A percentile compares a stretch with the other conserved stretches of the same genome.
These are phyloP conservation scores for Leucophenga montana DNA, from an alignment of 2,888 invertebrate genomes.

Conservation along the genomic window DNA sequence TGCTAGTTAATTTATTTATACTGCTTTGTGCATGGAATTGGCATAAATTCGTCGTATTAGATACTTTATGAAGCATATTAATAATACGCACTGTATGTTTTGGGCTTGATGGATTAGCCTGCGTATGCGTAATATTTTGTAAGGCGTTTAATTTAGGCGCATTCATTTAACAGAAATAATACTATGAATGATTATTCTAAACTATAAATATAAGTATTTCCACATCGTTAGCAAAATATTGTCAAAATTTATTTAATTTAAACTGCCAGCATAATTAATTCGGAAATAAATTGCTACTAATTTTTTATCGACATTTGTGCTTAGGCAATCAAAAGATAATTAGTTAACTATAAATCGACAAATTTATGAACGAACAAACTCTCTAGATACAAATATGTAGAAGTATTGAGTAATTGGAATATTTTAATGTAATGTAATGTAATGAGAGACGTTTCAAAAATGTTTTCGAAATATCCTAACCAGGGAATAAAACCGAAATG, in stretches of 20 bases:
- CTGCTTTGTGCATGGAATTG: not conserved
- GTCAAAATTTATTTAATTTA: not conserved
- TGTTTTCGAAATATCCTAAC: too few species aligned
- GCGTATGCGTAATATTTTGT: slow-evolving; percentile 41
- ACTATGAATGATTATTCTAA: slow-evolving; percentile 35
- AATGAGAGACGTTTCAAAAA: too few species aligned
- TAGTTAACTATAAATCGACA: slow-evolving; percentile 5
- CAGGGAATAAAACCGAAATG: too few species aligned
- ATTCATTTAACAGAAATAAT: too few species aligned
- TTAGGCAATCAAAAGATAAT: slow-evolving; percentile 13
- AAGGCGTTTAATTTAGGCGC: slow-evolving; percentile 28
- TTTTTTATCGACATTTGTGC: not conserved
- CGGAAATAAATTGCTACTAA: not conserved
- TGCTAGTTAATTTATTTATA: not conserved
- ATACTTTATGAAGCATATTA: slow-evolving; percentile 41
- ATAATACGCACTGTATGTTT: slow-evolving; percentile 44
- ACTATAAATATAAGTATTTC: not conserved
- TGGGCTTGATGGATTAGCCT: slow-evolving; percentile 28
- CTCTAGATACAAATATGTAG: not conserved
- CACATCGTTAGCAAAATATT: too few species aligned
- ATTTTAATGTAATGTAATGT: too few species aligned
- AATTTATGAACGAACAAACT: not conserved
- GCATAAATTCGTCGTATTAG: not conserved
- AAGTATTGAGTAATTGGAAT: too few species aligned
- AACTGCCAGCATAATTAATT: not conserved